Evolutionary conservation across 2,797 vertebrate genomes (phyloP), one percentile per base, ranked within the genome.

Genomic region (Sebastes goodei): DNA sequence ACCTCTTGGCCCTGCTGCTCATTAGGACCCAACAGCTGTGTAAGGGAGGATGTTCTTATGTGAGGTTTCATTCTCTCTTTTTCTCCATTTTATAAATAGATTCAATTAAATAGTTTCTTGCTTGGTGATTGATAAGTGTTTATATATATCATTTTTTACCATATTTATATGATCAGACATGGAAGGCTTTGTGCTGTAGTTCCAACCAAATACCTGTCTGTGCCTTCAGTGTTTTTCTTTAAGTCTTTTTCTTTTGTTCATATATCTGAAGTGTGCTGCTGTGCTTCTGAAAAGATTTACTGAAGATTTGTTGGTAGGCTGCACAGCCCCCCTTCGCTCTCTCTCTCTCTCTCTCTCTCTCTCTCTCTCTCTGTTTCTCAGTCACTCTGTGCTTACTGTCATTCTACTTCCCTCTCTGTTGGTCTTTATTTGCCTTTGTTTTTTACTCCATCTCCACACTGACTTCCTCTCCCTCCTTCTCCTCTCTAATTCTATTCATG

Each of bases 401-500:
- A 92, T 82, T 80, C 82, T 10, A 52, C 89, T 70, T 81, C 80
- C 71, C 85, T 86, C 83, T 75, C 88, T 76, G 81, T 83, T 85
- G 87, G 81, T 92, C 92, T 93, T 91, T 87, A 90, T 94, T 93
- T 79, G 91, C 90, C 88, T 93, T 91, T 93, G 88, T 91, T 93
- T 89, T 88, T 86, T 71, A 89, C 89, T 89, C 89, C 87, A 82
- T 86, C 89, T 88, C 86, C 10, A 9, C 74, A 46, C 85, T 12
- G 71, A 89, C 88, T 92, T 88, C 86, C 89, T 82, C 88, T 85
- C 80, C 52, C 74, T 84, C 88, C 72, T 63, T 83, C 85, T 82
- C 69, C 76, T 78, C 84, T 92, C 89, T 94, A 93, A 94, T 94
- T 90, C 93, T 91, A 93, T 94, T 95, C 92, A 94, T 84, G 90